Percentiles rank a stretch among this genome's conserved stretches.
Evolutionary conservation across 1,140 invertebrate species (phyloP).

Genomic region (Hydropsyche tenuis): DNA sequence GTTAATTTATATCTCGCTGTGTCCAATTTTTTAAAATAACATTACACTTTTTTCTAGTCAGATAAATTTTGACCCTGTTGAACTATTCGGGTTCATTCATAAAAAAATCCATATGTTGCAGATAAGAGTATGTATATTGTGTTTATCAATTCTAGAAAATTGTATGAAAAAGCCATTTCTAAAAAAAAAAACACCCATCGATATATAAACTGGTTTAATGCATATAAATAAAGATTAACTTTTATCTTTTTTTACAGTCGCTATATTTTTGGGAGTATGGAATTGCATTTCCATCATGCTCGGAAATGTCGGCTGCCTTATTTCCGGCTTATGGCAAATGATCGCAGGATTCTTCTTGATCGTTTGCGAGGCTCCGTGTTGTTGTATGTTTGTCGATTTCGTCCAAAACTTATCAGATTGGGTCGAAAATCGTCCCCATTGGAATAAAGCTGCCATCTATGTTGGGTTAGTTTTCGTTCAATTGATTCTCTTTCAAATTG

Average conservation of each 20-base stretch:
- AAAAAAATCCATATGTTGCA: too few relatives aligned
- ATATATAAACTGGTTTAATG: too few relatives aligned
- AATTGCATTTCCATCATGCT: constrained; percentile 77
- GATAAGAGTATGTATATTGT: too few relatives aligned
- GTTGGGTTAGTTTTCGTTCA: constrained; percentile 72
- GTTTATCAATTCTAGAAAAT: too few relatives aligned
- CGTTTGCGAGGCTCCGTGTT: constrained; percentile 91
- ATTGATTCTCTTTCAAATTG: not conserved
- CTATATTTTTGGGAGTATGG: constrained; percentile 84
- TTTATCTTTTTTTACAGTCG: constrained; percentile 67
- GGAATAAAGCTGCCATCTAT: constrained; percentile 89
- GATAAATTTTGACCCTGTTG: too few relatives aligned
- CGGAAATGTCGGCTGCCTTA: constrained; percentile 70
- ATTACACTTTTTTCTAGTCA: too few relatives aligned
- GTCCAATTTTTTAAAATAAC: too few relatives aligned
- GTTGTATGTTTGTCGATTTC: constrained; percentile 93
- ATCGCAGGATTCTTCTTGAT: constrained; percentile 85
- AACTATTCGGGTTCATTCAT: too few relatives aligned
- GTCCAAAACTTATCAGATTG: constrained; percentile 82
- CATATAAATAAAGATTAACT: too few relatives aligned
- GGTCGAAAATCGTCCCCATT: constrained; percentile 84
- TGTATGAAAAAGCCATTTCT: too few relatives aligned
- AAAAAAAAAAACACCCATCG: too few relatives aligned
- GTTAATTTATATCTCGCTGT: too few relatives aligned
- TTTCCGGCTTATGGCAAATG: constrained; percentile 89